Percentiles rank a stretch among this genome's conserved stretches.
These are phyloP conservation scores for Raja brachyura DNA, from an alignment of 2,113 vertebrate species.

Conservation along the genomic window DNA sequence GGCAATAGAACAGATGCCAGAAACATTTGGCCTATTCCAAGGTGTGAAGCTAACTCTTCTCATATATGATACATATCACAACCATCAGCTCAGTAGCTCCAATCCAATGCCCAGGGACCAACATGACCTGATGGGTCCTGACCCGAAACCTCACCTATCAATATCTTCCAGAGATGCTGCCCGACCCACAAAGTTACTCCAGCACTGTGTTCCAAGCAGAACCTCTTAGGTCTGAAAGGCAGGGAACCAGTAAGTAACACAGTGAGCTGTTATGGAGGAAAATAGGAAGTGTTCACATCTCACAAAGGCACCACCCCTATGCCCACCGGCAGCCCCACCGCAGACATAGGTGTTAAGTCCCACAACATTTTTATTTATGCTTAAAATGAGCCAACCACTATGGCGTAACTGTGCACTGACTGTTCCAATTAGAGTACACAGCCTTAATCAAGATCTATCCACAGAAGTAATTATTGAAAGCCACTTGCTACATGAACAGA, in stretches of 20 bases:
- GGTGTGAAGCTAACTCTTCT: no score
- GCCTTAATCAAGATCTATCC: not conserved
- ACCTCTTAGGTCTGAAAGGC: not conserved
- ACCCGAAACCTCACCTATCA: no score
- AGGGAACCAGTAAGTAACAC: not conserved
- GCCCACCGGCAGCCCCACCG: not conserved
- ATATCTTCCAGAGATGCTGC: no score
- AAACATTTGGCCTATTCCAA: no score
- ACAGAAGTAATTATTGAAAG: not conserved
- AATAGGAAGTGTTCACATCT: no score
- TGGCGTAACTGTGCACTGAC: not conserved
- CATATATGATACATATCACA: no score
- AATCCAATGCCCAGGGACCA: no score
- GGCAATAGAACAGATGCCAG: no score
- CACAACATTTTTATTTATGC: not conserved
- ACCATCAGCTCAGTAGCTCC: no score
- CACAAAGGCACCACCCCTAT: not conserved
- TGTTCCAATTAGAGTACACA: not conserved
- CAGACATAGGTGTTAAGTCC: not conserved
- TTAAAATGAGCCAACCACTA: not conserved
- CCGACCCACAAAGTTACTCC: no score
- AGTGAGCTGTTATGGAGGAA: not conserved
- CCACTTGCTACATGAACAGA: not conserved
- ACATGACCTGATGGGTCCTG: no score
- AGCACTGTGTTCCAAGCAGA: not conserved